These are phyloP conservation scores for Tigriopus californicus DNA, from an alignment of 2,888 invertebrate species.

Conservation along the genomic window DNA sequence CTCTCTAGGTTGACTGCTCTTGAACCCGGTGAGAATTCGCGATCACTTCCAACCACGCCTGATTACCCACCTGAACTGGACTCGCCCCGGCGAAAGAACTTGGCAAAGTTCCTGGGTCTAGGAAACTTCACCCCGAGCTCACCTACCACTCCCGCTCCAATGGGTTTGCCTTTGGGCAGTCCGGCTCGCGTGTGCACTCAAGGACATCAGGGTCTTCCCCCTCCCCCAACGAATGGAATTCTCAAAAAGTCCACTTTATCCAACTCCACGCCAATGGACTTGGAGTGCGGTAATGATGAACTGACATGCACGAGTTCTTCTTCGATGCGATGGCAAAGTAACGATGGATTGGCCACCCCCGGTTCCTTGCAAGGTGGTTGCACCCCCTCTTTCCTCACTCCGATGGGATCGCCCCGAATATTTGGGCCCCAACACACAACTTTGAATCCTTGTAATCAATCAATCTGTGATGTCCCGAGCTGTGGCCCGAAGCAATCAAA, in stretches of 20 bases:
- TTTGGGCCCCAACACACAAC: not conserved
- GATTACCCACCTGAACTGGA: not conserved
- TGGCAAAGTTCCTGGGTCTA: not conserved
- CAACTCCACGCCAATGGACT: conserved; percentile 5
- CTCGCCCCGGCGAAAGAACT: not conserved
- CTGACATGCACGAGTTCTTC: not conserved
- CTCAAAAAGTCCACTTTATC: not conserved
- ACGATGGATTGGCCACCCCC: not conserved
- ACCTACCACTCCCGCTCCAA: not conserved
- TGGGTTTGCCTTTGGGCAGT: not conserved
- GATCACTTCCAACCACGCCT: conserved; percentile 1
- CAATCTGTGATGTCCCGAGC: not conserved
- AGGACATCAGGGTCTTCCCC: not conserved
- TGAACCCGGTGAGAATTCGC: too few relatives aligned
- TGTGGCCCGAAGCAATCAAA: not conserved
- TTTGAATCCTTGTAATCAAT: too few relatives aligned
- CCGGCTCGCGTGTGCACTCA: not conserved
- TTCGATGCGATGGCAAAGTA: not conserved
- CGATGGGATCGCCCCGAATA: not conserved
- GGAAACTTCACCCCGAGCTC: not conserved
- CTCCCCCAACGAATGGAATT: not conserved
- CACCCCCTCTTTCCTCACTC: not conserved
- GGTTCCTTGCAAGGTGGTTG: conserved; percentile 2
- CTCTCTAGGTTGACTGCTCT: too few relatives aligned
- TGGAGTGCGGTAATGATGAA: not conserved